These are phyloP conservation scores for Chiloscyllium plagiosum DNA, from an alignment of 2,113 vertebrate species.

Conservation along the genomic window DNA sequence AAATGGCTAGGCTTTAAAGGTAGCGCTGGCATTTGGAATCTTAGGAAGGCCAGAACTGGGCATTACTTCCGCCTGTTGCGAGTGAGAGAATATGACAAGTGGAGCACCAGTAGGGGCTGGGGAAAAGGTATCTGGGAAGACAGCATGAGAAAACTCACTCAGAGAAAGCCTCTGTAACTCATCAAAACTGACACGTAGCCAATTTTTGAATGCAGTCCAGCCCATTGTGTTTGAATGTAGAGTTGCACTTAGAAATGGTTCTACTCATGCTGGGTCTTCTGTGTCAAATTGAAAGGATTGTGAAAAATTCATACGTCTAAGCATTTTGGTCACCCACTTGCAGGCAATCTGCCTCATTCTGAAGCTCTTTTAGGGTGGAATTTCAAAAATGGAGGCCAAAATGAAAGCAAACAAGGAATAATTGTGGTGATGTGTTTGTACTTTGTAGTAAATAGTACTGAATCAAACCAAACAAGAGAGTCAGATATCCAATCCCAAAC, in stretches of 20 bases:
- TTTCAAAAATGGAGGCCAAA: background rate
- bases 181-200: too few relatives aligned
- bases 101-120: too few relatives aligned
- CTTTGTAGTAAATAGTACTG: background rate
- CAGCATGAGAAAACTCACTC: too few relatives aligned
- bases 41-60: too few relatives aligned
- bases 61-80: too few relatives aligned
- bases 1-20: too few relatives aligned
- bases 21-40: too few relatives aligned
- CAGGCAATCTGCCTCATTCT: background rate
- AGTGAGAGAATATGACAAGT: too few relatives aligned
- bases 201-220: background rate
- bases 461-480: background rate
- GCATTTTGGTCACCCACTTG: background rate
- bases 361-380: background rate
- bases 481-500: background rate
- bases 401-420: background rate
- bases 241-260: background rate
- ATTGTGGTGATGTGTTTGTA: background rate
- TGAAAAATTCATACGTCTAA: background rate
- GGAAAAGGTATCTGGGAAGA: too few relatives aligned
- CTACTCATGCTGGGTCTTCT: background rate
- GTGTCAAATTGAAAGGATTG: background rate
- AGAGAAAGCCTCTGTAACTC: too few relatives aligned
- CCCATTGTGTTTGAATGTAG: background rate